These are phyloP conservation scores for Leptopilina boulardi DNA, from an alignment of 1,140 invertebrate species.

Conservation along the genomic window DNA sequence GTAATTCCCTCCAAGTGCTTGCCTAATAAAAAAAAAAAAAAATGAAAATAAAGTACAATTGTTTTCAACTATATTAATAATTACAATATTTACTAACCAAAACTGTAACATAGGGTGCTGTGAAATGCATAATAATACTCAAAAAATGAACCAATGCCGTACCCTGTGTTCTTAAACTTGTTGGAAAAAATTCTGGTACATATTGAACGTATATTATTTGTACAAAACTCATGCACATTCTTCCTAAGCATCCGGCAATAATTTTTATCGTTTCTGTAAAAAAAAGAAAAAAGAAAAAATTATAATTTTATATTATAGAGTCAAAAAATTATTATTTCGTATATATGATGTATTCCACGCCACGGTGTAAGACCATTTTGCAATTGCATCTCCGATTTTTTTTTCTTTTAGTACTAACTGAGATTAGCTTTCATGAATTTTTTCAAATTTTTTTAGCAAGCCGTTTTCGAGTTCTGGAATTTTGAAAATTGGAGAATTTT, in stretches of 20 bases:
- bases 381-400: too few species aligned
- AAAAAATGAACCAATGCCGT: background rate
- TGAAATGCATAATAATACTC: background rate
- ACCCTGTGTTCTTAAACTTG: conserved; percentile 77
- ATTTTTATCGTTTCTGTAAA: conserved; percentile 74
- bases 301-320: background rate
- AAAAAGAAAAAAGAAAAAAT: conserved; percentile 86
- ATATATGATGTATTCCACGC: too few species aligned
- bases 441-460: too few species aligned
- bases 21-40: conserved; percentile 71
- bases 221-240: background rate
- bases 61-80: background rate
- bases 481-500: too few species aligned
- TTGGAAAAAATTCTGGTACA: conserved; percentile 82
- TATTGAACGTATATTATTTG: background rate
- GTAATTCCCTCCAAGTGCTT: conserved; percentile 76
- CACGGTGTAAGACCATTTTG: too few species aligned
- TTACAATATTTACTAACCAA: background rate
- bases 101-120: background rate
- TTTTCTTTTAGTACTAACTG: too few species aligned
- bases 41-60: conserved; percentile 24
- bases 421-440: too few species aligned
- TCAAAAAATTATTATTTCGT: background rate
- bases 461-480: too few species aligned
- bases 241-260: background rate